A percentile compares a stretch with the other conserved stretches of the same genome.
phyloP scores from a whole-genome alignment of 2,113 vertebrate genomes.

The Chaenogobius annularis region DNA sequence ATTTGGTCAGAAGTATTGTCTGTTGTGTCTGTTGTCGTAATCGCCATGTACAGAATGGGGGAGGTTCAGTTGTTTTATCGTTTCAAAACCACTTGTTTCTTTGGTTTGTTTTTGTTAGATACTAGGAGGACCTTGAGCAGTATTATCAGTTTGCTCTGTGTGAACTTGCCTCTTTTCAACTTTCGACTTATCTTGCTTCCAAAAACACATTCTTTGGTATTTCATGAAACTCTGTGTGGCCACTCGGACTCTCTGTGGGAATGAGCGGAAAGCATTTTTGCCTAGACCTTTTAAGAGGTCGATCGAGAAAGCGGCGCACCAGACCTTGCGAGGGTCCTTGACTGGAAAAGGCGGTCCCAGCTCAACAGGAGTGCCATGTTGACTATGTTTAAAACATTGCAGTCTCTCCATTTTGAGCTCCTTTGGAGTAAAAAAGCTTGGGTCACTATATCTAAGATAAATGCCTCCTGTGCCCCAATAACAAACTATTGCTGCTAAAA shows the following conservation, averaged over 20 bases:
- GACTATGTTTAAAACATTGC: conserved; percentile 9
- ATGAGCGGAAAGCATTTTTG: conserved; percentile 15
- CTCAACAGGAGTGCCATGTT: conserved; percentile 19
- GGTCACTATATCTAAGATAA: not conserved
- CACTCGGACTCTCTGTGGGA: conserved; percentile 32
- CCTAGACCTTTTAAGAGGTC: conserved; percentile 16
- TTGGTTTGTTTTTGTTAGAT: too few species aligned
- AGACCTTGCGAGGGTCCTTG: conserved; percentile 34
- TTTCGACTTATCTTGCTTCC: not conserved
- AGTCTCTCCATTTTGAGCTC: conserved; percentile 5
- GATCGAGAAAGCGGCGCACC: conserved; percentile 10
- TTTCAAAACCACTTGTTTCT: too few species aligned
- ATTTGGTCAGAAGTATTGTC: too few species aligned
- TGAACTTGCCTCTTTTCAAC: not conserved
- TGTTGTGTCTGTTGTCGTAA: too few species aligned
- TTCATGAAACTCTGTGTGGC: conserved; percentile 24
- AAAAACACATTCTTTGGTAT: not conserved
- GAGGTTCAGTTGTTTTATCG: too few species aligned
- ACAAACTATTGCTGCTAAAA: too few species aligned
- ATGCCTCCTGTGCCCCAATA: too few species aligned
- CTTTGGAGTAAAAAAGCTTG: conserved; percentile 11
- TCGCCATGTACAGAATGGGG: too few species aligned
- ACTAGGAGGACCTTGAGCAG: too few species aligned
- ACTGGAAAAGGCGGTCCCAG: conserved; percentile 32
- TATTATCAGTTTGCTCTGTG: too few species aligned